Evolutionary conservation across 2,113 vertebrate species (phyloP), one percentile per base, ranked within the genome.

Genomic region (Brachirus orientalis): DNA sequence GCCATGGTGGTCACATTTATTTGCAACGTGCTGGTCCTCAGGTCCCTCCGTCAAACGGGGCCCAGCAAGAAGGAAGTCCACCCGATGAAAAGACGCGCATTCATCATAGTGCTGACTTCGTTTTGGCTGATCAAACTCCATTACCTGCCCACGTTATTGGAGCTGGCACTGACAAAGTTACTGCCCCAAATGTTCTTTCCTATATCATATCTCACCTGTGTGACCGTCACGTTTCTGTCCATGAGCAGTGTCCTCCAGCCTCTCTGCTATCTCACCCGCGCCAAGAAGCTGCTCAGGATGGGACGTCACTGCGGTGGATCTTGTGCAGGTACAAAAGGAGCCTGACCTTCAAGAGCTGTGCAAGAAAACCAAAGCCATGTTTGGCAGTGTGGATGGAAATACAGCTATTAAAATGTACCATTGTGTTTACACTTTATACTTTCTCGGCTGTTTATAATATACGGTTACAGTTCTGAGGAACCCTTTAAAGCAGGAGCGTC

Each of bases 221-320:
- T 56, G 7, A 10, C 54, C 61, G 59, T 33, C 43, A 3, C 13
- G 0, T 1, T 18, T 13, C 43, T 79, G 1, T 63, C 63, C 28
- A 5, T 63, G 18, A 16, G 60, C 41, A 65, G 67, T 17, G 46
- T 83, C 9, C 6, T 66, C 18, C 82, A 79, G 60, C 72, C 75
- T 3, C 62, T 72, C 17, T 55, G 10, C 48, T 84, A 28, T 47
- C 76, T 86, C 7, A 9, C 36, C 18, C 36, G 64, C 5, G 53
- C 36, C 36, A 69, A 72, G 16, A 47, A 69, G 60, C 74, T 86
- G 38, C 74, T 62, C 18, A 20, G 69, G 61, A 44, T 76, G 36
- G 77, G 82, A 52, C 37, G 71, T 20, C 3, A 8, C 12, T 18
- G 50, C 28, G 7, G 50, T 14, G 2, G 50, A 13, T 52, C 50